Percentiles rank a stretch among this genome's conserved stretches.
Evolutionary conservation across 2,888 invertebrate genomes (phyloP).

Genomic region (Diloba caeruleocephala): DNA sequence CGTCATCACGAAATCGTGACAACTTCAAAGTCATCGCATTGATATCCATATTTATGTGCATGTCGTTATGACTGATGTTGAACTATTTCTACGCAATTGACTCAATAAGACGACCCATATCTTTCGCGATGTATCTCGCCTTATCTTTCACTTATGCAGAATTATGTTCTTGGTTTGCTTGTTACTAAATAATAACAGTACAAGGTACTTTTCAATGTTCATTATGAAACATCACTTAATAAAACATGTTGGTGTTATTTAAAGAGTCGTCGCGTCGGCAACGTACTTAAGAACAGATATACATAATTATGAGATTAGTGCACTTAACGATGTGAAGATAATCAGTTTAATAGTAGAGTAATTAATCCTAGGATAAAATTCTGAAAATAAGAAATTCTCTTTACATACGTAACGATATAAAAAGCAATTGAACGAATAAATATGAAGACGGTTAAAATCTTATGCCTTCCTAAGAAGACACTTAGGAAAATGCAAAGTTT

Average conservation of each 20-base stretch:
- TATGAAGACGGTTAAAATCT: slow-evolving; percentile 11
- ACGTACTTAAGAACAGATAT: slow-evolving; percentile 48
- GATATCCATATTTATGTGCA: background rate
- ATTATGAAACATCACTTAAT: slow-evolving; percentile 14
- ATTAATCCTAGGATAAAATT: slow-evolving; percentile 73
- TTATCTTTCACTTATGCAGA: background rate
- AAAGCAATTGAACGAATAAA: slow-evolving; percentile 3
- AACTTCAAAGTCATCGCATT: slow-evolving; percentile 15
- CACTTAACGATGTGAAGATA: slow-evolving; percentile 65
- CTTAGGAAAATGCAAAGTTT: slow-evolving; percentile 23
- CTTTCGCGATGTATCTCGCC: background rate
- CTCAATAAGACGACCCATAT: too few relatives aligned
- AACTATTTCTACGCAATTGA: too few relatives aligned
- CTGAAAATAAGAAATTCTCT: slow-evolving; percentile 57
- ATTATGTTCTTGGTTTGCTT: background rate
- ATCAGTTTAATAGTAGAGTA: slow-evolving; percentile 64
- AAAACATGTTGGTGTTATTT: slow-evolving; percentile 32
- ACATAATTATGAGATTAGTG: slow-evolving; percentile 73
- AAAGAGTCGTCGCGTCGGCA: slow-evolving; percentile 16
- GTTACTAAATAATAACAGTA: slow-evolving; percentile 9
- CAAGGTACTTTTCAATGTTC: slow-evolving; percentile 16
- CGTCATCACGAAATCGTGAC: slow-evolving; percentile 6
- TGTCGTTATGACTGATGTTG: background rate
- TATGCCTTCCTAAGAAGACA: slow-evolving; percentile 12
- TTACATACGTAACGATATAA: slow-evolving; percentile 12